Evolutionary conservation across 2,113 vertebrate genomes (phyloP), one percentile per base, ranked within the genome.

Genomic region (Muntiacus muntjak): DNA sequence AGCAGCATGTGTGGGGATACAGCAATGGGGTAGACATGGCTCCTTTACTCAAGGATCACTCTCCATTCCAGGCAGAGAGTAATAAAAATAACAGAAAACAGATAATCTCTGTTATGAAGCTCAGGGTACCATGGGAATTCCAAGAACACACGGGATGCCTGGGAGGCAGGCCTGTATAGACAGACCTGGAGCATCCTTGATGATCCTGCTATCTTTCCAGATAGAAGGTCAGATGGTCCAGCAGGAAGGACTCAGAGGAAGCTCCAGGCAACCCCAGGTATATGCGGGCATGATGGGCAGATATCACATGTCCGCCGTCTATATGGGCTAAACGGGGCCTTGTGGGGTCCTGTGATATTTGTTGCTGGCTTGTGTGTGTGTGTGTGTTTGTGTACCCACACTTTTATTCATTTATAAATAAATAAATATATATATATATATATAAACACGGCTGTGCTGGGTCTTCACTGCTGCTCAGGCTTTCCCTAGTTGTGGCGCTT

Each of bases 261-360:
- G 25, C 47, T 10, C 4, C 30, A 2, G 55, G 36, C 28, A 26
- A 30, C 40, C 21, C n/a, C 43, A 30, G 19, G n/a, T 33, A 16
- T 7, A 2, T 25, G 25, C 10, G 5, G 47, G 16, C 7, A 5
- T 14, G 21, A 4, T 47, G 19, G n/a, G 28, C 45, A 36, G 43
- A 1, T 1, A 2, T 14, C 33, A 9, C 47, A 52, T 7, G 6
- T 8, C 30, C 1, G 1, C 64, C 45, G 0, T 23, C 54, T 52
- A 1, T 26, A 10, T 7, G 23, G 6, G 3, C 58, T 40, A 8
- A 11, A 55, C 6, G 10, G 33, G n/a, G 33, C 30, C 67, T 76
- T 26, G 71, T 15, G 13, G 23, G 14, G 23, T 26, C 0, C 1
- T 33, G 83, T 33, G 25, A 33, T 1, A 5, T 55, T 55, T 50